Base-by-base conservation (phyloP, 2,797 vertebrate species). In the Enteromius mattozi region DNA sequence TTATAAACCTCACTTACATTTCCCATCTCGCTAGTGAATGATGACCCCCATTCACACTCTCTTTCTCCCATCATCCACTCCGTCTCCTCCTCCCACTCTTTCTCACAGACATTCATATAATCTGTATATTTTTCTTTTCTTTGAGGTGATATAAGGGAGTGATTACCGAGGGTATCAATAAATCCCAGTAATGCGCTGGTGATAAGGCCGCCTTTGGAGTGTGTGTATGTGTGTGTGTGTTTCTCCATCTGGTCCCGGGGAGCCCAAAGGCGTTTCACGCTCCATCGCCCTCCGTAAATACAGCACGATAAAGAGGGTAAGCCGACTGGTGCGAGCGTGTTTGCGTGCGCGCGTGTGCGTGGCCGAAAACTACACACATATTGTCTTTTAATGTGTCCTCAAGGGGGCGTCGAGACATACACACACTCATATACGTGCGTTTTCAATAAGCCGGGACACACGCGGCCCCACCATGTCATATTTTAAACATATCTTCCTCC, bases 211-310 rank as follows among this genome's bases (percentile, higher is more conserved):
- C 80, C 85, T 85, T 88, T 78, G 78, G 81, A 85, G 75, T 84
- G 88, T 78, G 79, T 66, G 74, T 83, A 45, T 80, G 84, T 86
- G 81, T 86, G 82, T 78, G 88, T 81, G 78, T 76, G 72, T 82
- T 75, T 87, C 80, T 91, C 93, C 93, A 93, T 92, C 91, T 92
- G 93, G 87, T 93, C 92, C 94, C 92, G 86, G 91, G 90, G 91
- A 92, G 93, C 93, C 94, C 91, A 95, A 95, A 94, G 94, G 92
- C 92, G 86, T 94, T 93, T 93, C 94, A 95, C 89, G 94, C 94
- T 93, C 86, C 93, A 95, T 91, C 85, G 92, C 93, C 63, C 92
- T 91, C 92, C 91, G 92, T 94, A 95, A 95, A 95, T 95, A 95
- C 93, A 92, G 92, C 92, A 92, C 91, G 93, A 95, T 95, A 94